phyloP scores from a whole-genome alignment of 2,888 invertebrate genomes.

The Melangyna quadrimaculata region DNA sequence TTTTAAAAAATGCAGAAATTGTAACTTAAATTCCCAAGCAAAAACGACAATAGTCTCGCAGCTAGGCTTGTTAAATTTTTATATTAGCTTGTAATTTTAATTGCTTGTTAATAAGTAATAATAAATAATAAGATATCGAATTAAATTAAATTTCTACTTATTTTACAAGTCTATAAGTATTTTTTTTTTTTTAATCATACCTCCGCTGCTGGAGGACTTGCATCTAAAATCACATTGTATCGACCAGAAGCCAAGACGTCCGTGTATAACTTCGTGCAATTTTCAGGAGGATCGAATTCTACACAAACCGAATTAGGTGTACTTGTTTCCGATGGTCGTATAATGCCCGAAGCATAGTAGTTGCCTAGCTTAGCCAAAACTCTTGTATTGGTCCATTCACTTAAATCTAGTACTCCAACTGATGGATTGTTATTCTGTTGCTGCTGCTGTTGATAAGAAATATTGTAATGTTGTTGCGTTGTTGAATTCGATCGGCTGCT shows the following conservation, averaged over 20 bases:
- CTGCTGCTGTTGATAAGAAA: slow-evolving; percentile 82
- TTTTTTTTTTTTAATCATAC: slow-evolving; percentile 80
- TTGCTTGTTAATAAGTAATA: no score
- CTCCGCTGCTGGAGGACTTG: slow-evolving; percentile 92
- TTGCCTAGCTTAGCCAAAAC: slow-evolving; percentile 93
- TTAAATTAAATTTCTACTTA: no score
- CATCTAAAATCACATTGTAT: slow-evolving; percentile 95
- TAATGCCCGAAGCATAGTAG: slow-evolving; percentile 93
- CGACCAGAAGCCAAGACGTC: slow-evolving; percentile 90
- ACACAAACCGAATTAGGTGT: slow-evolving; percentile 88
- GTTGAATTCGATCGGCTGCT: slow-evolving; percentile 71
- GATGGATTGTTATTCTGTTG: slow-evolving; percentile 76
- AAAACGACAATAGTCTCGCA: no score
- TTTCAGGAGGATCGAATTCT: slow-evolving; percentile 90
- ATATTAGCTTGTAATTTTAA: no score
- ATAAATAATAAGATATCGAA: no score
- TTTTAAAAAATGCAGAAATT: no score
- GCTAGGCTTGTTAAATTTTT: no score
- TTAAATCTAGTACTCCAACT: slow-evolving; percentile 86
- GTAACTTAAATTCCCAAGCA: no score
- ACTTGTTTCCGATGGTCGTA: slow-evolving; percentile 87
- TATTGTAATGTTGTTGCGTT: slow-evolving; percentile 65
- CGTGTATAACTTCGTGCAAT: slow-evolving; percentile 86
- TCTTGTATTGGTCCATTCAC: slow-evolving; percentile 96
- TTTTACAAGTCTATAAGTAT: no score